Conservation (phyloP, 2,888 invertebrate genomes). For the Electrophaes corylata region DNA sequence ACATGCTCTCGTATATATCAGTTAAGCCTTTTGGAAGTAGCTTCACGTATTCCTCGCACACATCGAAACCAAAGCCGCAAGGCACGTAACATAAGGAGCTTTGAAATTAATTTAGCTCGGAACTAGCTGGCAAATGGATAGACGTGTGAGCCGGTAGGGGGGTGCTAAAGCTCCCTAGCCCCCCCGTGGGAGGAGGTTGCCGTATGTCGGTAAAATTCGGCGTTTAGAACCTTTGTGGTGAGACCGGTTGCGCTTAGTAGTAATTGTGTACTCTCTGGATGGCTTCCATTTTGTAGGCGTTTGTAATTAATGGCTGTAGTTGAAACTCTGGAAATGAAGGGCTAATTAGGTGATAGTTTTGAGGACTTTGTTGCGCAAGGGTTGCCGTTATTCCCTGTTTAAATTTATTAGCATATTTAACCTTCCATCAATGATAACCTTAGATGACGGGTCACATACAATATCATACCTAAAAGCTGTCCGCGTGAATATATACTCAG, state of each 20-base stretch:
- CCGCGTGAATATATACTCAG: too few species aligned
- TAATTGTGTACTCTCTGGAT: slow-evolving; percentile 69
- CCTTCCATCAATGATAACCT: too few species aligned
- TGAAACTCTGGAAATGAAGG: slow-evolving; percentile 29
- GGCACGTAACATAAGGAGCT: slow-evolving; percentile 85
- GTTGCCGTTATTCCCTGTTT: slow-evolving; percentile 3
- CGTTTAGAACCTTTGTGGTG: slow-evolving; percentile 82
- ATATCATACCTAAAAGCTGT: too few species aligned
- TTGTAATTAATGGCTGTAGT: slow-evolving; percentile 58
- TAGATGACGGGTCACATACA: too few species aligned
- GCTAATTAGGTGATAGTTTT: slow-evolving; percentile 39
- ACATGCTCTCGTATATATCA: slow-evolving; percentile 58
- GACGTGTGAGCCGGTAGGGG: slow-evolving; percentile 78
- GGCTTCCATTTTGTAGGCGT: slow-evolving; percentile 52
- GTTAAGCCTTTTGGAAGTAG: slow-evolving; percentile 81
- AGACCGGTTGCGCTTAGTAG: slow-evolving; percentile 71
- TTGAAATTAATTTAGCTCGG: slow-evolving; percentile 85
- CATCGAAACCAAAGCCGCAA: slow-evolving; percentile 78
- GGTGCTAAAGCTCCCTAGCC: slow-evolving; percentile 49
- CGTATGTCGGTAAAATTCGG: slow-evolving; percentile 76
- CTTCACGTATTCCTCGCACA: slow-evolving; percentile 66
- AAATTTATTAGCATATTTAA: too few species aligned
- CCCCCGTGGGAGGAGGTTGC: slow-evolving; percentile 47
- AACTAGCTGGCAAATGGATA: slow-evolving; percentile 85
- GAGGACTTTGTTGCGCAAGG: slow-evolving; percentile 2